These are phyloP conservation scores for Otus sunia DNA, from an alignment of 2,113 vertebrate species.

Conservation along the genomic window DNA sequence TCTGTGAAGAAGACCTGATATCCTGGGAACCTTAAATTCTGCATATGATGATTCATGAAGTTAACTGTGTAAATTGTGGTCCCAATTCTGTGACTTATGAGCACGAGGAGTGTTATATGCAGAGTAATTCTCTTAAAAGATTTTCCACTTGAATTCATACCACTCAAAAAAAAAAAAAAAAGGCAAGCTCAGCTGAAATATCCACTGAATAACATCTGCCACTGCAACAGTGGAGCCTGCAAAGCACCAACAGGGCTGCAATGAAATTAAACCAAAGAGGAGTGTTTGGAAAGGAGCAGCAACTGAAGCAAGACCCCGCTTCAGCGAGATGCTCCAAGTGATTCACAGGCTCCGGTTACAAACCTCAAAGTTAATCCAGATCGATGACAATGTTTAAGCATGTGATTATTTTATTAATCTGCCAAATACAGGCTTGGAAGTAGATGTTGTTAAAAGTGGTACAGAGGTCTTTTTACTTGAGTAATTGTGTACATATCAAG, in stretches of 20 bases:
- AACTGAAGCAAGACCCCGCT: background rate
- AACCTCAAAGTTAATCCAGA: background rate
- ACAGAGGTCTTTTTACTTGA: background rate
- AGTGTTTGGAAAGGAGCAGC: background rate
- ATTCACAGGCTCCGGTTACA: background rate
- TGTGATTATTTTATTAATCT: background rate
- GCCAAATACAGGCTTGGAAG: background rate
- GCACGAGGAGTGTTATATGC: background rate
- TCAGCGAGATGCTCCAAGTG: background rate
- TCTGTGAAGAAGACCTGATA: background rate
- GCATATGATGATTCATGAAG: background rate
- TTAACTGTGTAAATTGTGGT: background rate
- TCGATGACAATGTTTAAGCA: background rate
- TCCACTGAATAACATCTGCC: rapidly evolving
- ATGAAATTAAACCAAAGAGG: background rate
- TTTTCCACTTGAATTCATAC: background rate
- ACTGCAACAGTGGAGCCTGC: background rate
- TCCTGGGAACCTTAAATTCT: background rate
- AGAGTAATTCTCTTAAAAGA: background rate
- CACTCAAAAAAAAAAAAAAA: background rate
- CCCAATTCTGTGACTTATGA: background rate
- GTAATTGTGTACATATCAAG: background rate
- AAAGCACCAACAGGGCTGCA: background rate
- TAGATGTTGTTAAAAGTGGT: background rate
- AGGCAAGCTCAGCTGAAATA: background rate